These are phyloP conservation scores for Spheniscus humboldti DNA, from an alignment of 2,797 vertebrate genomes.

Conservation along the genomic window DNA sequence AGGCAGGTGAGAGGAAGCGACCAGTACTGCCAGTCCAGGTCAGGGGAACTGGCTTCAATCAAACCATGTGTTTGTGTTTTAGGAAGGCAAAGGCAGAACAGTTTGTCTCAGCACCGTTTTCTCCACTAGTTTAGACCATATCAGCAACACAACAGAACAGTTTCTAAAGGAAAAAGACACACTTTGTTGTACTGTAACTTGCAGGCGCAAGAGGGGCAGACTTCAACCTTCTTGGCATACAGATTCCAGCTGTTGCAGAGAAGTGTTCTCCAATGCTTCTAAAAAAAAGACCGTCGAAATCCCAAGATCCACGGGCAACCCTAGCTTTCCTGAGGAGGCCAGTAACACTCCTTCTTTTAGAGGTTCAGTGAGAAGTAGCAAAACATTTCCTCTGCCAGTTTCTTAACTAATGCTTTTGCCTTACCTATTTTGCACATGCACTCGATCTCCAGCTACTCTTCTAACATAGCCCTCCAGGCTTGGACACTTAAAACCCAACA, in stretches of 20 bases:
- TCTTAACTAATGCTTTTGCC: background rate
- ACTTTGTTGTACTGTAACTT: no score
- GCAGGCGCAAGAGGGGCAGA: rapidly evolving
- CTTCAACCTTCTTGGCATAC: background rate
- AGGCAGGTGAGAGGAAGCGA: background rate
- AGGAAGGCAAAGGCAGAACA: background rate
- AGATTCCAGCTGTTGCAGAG: background rate
- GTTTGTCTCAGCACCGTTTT: background rate
- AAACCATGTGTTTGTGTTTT: rapidly evolving
- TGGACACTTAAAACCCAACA: background rate
- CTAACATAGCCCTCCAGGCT: background rate
- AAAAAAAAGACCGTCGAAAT: background rate
- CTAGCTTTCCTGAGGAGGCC: background rate
- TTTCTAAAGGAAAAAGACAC: background rate
- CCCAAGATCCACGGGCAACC: background rate
- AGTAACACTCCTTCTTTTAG: background rate
- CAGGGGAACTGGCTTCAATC: background rate
- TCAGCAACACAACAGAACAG: background rate
- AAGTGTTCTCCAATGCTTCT: rapidly evolving
- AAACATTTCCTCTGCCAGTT: background rate
- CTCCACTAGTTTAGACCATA: background rate
- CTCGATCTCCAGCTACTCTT: background rate
- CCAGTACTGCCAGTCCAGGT: background rate
- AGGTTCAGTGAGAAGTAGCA: background rate
- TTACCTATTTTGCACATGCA: background rate